phyloP scores from a whole-genome alignment of 2,888 invertebrate genomes.

The Microplitis deprimator region DNA sequence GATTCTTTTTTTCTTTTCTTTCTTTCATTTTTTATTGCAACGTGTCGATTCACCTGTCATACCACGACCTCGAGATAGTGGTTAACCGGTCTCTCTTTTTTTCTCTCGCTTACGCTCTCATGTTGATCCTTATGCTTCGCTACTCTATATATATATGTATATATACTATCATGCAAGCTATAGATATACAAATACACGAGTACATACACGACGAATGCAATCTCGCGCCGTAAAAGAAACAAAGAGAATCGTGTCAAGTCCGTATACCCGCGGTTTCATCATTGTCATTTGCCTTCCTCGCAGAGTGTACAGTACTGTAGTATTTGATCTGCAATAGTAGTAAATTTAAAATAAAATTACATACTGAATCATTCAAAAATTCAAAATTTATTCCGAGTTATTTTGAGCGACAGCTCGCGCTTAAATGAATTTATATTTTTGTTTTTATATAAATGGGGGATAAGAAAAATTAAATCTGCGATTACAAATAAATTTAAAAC shows the following conservation, averaged over 20 bases:
- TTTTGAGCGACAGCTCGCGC: too few relatives aligned
- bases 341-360: neutral
- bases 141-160: neutral
- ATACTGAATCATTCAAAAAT: neutral
- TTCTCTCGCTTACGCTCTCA: conserved; percentile 5
- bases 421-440: too few relatives aligned
- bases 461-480: neutral
- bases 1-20: neutral
- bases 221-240: conserved; percentile 59
- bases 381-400: neutral
- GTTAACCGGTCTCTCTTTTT: conserved; percentile 44
- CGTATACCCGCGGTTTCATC: conserved; percentile 45
- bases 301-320: neutral
- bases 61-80: conserved; percentile 36
- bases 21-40: conserved; percentile 15
- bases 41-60: conserved; percentile 34
- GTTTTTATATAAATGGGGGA: too few relatives aligned
- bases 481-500: neutral
- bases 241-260: conserved; percentile 62
- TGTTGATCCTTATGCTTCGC: conserved; percentile 49
- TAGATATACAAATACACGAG: too few relatives aligned
- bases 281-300: conserved; percentile 16
- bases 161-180: neutral
- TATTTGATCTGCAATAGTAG: neutral
- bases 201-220: conserved; percentile 47